Evolutionary conservation across 2,888 invertebrate species (phyloP), one percentile per base, ranked within the genome.

Genomic region (Dolichomitus sp.): DNA sequence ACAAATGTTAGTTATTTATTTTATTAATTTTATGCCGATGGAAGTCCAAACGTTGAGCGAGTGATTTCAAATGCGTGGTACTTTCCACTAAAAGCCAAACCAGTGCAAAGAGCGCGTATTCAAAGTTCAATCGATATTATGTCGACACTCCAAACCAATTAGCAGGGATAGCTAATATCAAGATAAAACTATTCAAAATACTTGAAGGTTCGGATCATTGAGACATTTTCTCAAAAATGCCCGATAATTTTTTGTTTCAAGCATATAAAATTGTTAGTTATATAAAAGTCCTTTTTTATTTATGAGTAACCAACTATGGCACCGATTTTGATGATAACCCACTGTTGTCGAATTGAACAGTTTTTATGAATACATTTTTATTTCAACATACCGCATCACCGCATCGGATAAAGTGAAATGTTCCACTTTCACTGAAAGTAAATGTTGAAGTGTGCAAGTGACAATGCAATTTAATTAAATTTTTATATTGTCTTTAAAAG

Each of bases 1-100:
- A 70, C 40, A 70, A 50, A 37, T 52, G 54, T 63, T 63, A 70
- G 50, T 78, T 69, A 69, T 70, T 65, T 69, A 69, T 61, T 63
- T 59, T 33, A 48, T 33, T 30, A 30, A 72, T 72, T 48, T 61
- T 72, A 61, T 61, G 33, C 61, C 59, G 45, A 59, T 59, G 30
- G 37, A 61, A 17, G 23, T 48, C 45, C 14, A 45, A 72, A 48
- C 30, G 33, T 48, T 30, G 23, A 45, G 45, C 42, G 48, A 37
- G 14, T n/a, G 37, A 61, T 61, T 59, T 59, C 5, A 5, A 17
- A 37, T 9, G 4, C 19, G 37, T 37, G 19, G 37, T 6, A 17
- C 61, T 33, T 59, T 17, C 61, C 19, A 61, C 19, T 17, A 11
- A 27, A 61, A 19, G 11, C 37, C 19, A 68, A 54, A 54, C 27